These are phyloP conservation scores for Phaetusa simplex DNA, from an alignment of 2,113 vertebrate species.

Conservation along the genomic window DNA sequence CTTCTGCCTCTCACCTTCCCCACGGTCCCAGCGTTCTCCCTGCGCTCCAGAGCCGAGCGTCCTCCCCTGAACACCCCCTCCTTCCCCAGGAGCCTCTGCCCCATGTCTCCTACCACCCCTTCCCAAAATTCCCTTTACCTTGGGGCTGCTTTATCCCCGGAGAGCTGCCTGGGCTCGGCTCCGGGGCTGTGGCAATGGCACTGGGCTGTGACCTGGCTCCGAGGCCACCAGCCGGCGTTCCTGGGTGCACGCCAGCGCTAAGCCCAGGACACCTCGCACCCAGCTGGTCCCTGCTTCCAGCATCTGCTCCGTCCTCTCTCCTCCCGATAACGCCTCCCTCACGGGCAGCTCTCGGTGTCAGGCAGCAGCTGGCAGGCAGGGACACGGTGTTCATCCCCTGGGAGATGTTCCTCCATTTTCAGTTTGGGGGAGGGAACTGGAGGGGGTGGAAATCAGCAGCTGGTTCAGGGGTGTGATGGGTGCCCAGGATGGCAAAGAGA, in stretches of 20 bases:
- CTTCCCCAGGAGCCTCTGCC: neutral
- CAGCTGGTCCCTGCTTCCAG: neutral
- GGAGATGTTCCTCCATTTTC: neutral
- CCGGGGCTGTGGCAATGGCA: fast-evolving
- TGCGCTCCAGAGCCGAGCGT: neutral
- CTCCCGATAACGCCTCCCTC: neutral
- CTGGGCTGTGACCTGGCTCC: neutral
- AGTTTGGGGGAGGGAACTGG: neutral
- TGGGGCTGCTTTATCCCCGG: fast-evolving
- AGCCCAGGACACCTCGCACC: fast-evolving
- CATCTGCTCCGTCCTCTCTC: neutral
- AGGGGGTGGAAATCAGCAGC: neutral
- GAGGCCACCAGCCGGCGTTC: neutral
- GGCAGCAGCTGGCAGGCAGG: neutral
- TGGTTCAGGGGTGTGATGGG: neutral
- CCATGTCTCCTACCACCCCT: fast-evolving
- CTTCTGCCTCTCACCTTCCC: neutral
- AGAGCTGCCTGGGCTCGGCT: neutral
- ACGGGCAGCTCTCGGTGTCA: neutral
- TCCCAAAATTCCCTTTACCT: neutral
- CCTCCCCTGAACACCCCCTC: neutral
- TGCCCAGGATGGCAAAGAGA: neutral
- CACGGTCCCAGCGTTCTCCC: neutral
- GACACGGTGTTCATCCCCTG: fast-evolving
- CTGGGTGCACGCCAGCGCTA: neutral